These are phyloP conservation scores for Rhinatrema bivittatum DNA, from an alignment of 2,797 vertebrate species.

Conservation along the genomic window DNA sequence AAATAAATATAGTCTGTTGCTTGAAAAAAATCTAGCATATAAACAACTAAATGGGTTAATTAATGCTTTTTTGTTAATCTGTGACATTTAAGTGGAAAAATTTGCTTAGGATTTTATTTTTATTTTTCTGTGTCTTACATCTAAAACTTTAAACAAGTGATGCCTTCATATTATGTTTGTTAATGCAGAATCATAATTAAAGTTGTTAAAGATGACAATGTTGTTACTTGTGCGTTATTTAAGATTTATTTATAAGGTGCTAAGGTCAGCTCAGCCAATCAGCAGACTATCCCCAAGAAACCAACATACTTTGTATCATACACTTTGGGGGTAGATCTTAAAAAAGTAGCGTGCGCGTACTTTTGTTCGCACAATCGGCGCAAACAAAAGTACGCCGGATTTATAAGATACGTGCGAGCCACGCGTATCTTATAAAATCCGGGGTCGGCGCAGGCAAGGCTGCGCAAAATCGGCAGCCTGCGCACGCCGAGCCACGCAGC, in stretches of 20 bases:
- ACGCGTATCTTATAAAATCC: too few species aligned
- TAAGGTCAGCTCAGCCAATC: too few species aligned
- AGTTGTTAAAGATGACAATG: constrained; percentile 39
- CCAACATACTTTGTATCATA: too few species aligned
- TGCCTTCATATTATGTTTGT: constrained; percentile 91
- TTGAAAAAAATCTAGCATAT: constrained; percentile 70
- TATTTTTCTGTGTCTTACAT: constrained; percentile 72
- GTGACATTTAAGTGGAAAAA: constrained; percentile 40
- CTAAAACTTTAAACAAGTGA: constrained; percentile 67
- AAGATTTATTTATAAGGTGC: background rate
- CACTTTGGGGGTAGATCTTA: too few species aligned
- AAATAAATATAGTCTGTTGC: constrained; percentile 66
- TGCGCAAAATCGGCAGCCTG: too few species aligned
- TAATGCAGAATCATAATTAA: constrained; percentile 54
- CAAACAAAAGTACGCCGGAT: too few species aligned
- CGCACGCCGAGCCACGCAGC: too few species aligned
- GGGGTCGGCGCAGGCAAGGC: too few species aligned
- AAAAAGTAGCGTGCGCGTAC: too few species aligned
- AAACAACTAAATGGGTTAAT: constrained; percentile 56
- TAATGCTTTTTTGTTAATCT: constrained; percentile 52
- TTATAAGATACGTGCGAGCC: too few species aligned
- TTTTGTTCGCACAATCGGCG: too few species aligned
- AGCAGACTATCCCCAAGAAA: too few species aligned
- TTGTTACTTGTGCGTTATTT: background rate
- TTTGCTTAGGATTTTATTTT: constrained; percentile 48